phyloP scores from a whole-genome alignment of 1,140 invertebrate genomes.

The Elysia chlorotica region DNA sequence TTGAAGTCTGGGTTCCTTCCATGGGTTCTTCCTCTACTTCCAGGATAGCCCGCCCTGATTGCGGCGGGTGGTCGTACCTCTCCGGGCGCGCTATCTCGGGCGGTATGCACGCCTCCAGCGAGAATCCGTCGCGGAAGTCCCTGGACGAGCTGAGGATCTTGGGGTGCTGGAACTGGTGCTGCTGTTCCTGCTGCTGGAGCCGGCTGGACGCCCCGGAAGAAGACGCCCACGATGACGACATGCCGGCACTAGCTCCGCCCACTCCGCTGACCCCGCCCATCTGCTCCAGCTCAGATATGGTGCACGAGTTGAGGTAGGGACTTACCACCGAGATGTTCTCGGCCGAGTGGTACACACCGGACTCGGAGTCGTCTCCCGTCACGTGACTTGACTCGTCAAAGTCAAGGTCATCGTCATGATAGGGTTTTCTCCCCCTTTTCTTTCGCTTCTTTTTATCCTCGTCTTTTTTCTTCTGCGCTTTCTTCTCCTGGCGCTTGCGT shows the following conservation, averaged over 20 bases:
- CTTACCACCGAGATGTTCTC: slow-evolving; percentile 24
- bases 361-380: slow-evolving; percentile 28
- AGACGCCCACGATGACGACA: too few relatives aligned
- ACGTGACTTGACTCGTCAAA: slow-evolving; percentile 30
- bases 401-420: slow-evolving; percentile 22
- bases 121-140: slow-evolving; percentile 30
- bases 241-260: too few relatives aligned
- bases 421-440: not conserved
- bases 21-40: too few relatives aligned
- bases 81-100: slow-evolving; percentile 18
- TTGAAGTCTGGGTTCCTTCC: too few relatives aligned
- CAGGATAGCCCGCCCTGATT: too few relatives aligned
- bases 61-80: too few relatives aligned
- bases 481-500: slow-evolving; percentile 2
- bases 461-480: not conserved
- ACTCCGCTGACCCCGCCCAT: not conserved
- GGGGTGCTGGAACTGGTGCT: slow-evolving; percentile 5
- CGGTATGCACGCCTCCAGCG: slow-evolving; percentile 28
- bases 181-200: not conserved
- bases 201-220: not conserved
- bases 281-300: slow-evolving; percentile 16
- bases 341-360: slow-evolving; percentile 27
- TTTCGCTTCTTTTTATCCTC: not conserved
- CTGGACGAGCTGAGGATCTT: slow-evolving; percentile 20
- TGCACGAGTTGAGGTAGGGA: slow-evolving; percentile 25